A percentile compares a stretch with the other conserved stretches of the same genome.
These are phyloP conservation scores for Druon quercuslanigerum DNA, from an alignment of 1,140 invertebrate species.

Conservation along the genomic window DNA sequence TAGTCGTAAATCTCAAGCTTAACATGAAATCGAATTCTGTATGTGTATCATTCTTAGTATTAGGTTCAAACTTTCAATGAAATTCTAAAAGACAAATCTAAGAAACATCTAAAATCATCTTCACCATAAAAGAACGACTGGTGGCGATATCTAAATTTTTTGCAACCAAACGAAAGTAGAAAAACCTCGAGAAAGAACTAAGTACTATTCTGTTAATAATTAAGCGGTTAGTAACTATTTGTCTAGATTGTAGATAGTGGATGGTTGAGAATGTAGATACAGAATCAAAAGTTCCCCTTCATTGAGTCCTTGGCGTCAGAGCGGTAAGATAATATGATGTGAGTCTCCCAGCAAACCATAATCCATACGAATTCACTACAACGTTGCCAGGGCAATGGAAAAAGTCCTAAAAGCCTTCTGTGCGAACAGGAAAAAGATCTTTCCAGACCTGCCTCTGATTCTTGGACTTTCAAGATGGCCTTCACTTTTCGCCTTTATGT, in stretches of 20 bases:
- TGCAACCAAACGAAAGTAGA: slow-evolving; percentile 31
- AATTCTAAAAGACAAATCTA: too few species aligned
- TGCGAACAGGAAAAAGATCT: background rate
- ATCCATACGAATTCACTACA: slow-evolving; percentile 13
- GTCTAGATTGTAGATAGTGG: background rate
- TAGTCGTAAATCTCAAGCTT: too few species aligned
- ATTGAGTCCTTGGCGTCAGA: slow-evolving; percentile 56
- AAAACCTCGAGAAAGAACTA: slow-evolving; percentile 31
- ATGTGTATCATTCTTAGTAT: too few species aligned
- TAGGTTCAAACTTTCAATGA: too few species aligned
- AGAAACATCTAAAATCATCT: too few species aligned
- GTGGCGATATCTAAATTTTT: too few species aligned
- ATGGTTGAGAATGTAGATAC: background rate
- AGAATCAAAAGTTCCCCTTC: slow-evolving; percentile 41
- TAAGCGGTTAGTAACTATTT: background rate
- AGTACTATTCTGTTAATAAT: background rate
- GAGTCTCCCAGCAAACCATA: slow-evolving; percentile 8
- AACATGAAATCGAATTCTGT: too few species aligned
- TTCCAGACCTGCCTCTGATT: background rate
- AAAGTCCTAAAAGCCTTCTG: background rate
- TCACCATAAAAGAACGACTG: too few species aligned
- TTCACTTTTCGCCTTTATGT: background rate
- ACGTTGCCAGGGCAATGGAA: slow-evolving; percentile 16
- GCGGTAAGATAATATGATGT: slow-evolving; percentile 51
- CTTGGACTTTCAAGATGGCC: background rate